Evolutionary conservation across 2,797 vertebrate genomes (phyloP).

Genomic region (Crotalus adamanteus): DNA sequence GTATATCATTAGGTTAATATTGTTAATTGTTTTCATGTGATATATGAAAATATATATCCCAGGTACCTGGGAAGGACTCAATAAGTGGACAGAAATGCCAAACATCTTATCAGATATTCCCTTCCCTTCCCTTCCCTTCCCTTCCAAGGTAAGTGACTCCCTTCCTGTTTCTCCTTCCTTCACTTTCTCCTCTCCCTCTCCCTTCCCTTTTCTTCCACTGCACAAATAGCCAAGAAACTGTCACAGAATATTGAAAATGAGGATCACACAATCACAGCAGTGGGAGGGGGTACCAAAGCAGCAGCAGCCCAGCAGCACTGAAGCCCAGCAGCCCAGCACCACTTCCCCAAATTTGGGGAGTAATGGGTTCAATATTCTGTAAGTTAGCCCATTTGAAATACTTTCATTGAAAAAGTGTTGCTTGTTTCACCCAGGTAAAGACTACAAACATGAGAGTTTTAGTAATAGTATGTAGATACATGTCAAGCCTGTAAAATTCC

Average conservation of each 20-base stretch:
- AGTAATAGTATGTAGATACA: neutral
- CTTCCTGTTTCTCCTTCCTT: neutral
- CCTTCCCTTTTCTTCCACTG: neutral
- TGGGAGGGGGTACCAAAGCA: neutral
- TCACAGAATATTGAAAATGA: neutral
- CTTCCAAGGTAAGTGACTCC: neutral
- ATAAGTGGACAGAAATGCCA: neutral
- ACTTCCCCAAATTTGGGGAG: neutral
- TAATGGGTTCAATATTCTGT: neutral
- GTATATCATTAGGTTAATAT: neutral
- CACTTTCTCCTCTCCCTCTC: neutral
- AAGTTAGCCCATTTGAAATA: neutral
- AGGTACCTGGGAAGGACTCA: neutral
- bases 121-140: neutral
- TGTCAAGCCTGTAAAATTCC: neutral
- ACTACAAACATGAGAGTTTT: neutral
- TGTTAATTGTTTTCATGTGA: neutral
- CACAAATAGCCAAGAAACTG: neutral
- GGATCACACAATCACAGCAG: neutral
- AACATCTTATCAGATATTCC: neutral
- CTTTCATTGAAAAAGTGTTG: neutral
- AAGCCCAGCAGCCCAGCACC: too few species aligned
- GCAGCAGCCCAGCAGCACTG: neutral
- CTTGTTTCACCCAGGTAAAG: neutral
- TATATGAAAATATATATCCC: neutral